Percentiles rank a stretch among this genome's conserved stretches.
Conservation (phyloP, 2,888 invertebrate genomes). For the Tenthredo amoena region DNA sequence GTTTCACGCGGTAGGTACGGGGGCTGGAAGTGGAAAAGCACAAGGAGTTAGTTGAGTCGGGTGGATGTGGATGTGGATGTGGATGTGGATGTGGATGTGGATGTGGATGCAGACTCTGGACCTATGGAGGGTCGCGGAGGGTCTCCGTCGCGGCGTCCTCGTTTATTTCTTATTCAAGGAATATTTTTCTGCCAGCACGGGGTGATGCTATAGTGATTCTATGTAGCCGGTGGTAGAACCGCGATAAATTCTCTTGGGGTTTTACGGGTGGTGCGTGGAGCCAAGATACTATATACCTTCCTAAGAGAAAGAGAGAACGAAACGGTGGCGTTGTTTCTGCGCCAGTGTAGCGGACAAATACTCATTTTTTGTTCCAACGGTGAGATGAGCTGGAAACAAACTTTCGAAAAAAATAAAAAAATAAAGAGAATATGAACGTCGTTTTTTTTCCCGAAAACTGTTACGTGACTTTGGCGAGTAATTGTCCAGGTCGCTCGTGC, state of each 20-base stretch:
- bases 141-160: conserved; percentile 31
- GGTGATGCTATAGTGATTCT: conserved; percentile 9
- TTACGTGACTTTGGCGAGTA: conserved; percentile 6
- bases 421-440: not conserved
- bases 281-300: not conserved
- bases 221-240: conserved; percentile 24
- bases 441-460: not conserved
- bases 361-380: conserved; percentile 3
- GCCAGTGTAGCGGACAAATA: not conserved
- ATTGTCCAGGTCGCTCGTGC: not conserved
- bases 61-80: not conserved
- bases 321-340: not conserved
- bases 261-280: conserved; percentile 5
- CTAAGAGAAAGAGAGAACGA: not conserved
- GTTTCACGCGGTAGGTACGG: conserved; percentile 4
- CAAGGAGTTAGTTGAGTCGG: conserved; percentile 26
- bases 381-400: conserved; percentile 23
- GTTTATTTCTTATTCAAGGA: conserved; percentile 43
- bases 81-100: not conserved
- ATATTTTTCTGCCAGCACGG: conserved; percentile 1
- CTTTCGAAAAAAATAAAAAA: not conserved
- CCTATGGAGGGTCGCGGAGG: not conserved
- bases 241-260: conserved; percentile 40
- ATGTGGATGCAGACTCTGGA: conserved; percentile 5
- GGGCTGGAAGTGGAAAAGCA: conserved; percentile 27